Base-by-base conservation (phyloP, 1,140 invertebrate species). In the Sogatella furcifera region DNA sequence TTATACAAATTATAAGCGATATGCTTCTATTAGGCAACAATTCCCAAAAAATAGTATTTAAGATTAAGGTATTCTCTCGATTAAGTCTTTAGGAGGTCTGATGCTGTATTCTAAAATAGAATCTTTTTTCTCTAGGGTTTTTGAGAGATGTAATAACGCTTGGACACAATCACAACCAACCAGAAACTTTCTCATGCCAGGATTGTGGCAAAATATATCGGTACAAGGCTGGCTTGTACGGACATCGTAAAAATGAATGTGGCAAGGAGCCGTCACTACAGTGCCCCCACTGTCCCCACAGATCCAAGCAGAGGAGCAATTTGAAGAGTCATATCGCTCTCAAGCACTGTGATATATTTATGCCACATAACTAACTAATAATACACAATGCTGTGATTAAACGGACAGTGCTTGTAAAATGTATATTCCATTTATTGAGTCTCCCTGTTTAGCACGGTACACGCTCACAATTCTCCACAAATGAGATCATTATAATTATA, bases 261-360 rank as follows among this genome's bases (percentile, higher is more conserved):
- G 76, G 76, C 44, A 74, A 75, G 53, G 71, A 71, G 65, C 79
- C 80, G 0, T 60, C 63, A 9, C 67, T 55, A 42, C 15, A 41
- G n/a, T 70, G 67, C 52, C 66, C 57, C 5, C 5, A 71, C 15
- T 80, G 78, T 65, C 69, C 73, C 42, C 79, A 78, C 68, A 76
- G 72, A 63, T 76, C 80, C 14, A 76, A 78, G 65, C 79, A 81
- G 61, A 78, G 79, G 46, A 77, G 76, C 57, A 78, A 79, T 66
- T 55, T 78, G 55, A 80, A 80, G 69, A 71, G 76, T 34, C 78
- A 80, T 60, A 15, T 44, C 8, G 41, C 44, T 21, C 22, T 21
- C 13, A 19, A 43, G 24, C 59, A 60, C 38, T 19, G 5, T 22
- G 52, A 19, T 19, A 19, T 44, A 6, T 28, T 28, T 28, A 6